A percentile compares a stretch with the other conserved stretches of the same genome.
Conservation (phyloP, 2,888 invertebrate genomes). For the Odontothrips loti region DNA sequence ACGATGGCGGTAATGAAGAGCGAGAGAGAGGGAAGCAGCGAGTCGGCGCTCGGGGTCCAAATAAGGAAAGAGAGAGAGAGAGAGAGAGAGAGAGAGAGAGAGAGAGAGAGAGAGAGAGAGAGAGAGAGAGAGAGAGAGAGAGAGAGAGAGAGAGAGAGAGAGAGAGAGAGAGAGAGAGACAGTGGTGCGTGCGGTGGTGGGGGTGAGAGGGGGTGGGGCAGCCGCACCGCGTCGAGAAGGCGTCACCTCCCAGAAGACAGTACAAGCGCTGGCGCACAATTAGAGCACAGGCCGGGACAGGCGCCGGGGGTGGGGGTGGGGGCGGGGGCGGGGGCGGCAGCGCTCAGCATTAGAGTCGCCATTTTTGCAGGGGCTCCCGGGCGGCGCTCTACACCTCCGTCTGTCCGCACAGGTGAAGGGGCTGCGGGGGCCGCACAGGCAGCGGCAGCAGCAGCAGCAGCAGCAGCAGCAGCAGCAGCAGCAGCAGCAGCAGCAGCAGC, state of each 20-base stretch:
- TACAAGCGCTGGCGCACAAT: slow-evolving; percentile 15
- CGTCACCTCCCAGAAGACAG: slow-evolving; percentile 22
- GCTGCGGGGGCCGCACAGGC: not conserved
- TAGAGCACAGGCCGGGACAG: not conserved
- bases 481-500: too few relatives aligned
- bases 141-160: not conserved
- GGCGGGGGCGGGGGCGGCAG: not conserved
- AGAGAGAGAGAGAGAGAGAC: not conserved
- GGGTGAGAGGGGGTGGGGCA: not conserved
- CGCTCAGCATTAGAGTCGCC: slow-evolving; percentile 14
- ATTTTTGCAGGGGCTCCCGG: not conserved
- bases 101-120: not conserved
- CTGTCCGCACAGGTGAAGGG: not conserved
- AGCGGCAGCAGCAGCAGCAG: not conserved
- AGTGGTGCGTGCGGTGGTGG: not conserved
- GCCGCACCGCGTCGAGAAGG: not conserved
- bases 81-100: not conserved
- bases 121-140: not conserved
- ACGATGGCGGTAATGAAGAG: slow-evolving; percentile 25
- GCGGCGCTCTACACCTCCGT: not conserved
- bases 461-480: not conserved
- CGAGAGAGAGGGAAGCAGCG: not conserved
- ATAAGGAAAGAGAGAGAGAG: not conserved
- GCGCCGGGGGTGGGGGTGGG: not conserved
- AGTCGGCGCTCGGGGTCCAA: too few relatives aligned